Evolutionary conservation across 2,797 vertebrate genomes (phyloP), one percentile per base, ranked within the genome.

Genomic region (Acipenser oxyrinchus): DNA sequence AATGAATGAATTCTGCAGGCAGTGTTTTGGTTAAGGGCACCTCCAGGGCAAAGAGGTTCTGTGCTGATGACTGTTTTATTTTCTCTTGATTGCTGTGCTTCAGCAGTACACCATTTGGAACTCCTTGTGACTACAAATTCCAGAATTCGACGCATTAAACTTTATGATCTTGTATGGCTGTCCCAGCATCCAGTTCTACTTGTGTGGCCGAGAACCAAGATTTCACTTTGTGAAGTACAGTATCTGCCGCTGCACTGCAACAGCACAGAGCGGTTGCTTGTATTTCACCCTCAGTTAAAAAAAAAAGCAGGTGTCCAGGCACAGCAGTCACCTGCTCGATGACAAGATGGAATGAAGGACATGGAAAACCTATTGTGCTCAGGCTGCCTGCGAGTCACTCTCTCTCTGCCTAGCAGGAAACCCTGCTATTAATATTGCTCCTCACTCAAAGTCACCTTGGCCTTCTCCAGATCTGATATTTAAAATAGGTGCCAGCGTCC

Each of bases 381-480:
- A 62, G 76, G 69, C 53, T 66, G 75, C 48, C 79, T 71, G 70
- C 69, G 68, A 66, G 62, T 79, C 68, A 72, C 78, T 77, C 78
- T n/a, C 9, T 55, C 76, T 73, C 79, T 83, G 70, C 78, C 79
- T 86, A 82, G 76, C 76, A 23, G 60, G 48, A 76, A 77, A 2
- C 6, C 7, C n/a, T 23, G 18, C 37, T 62, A 15, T 7, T 62
- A 55, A 55, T 55, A 55, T 1, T 37, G 37, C 37, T 37, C 37
- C 37, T 64, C 62, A 64, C 79, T 81, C 78, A 84, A 84, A 87
- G 87, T 90, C 86, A 90, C 85, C 87, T 89, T 88, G 82, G 81
- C 76, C 18, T 61, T 69, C 78, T 79, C 76, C 83, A 88, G 85
- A 85, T 85, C 83, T 90, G 87, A 87, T 77, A 81, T 84, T 82